A percentile compares a stretch with the other conserved stretches of the same genome.
phyloP scores from a whole-genome alignment of 2,797 vertebrate species.

The Oreortyx pictus region DNA sequence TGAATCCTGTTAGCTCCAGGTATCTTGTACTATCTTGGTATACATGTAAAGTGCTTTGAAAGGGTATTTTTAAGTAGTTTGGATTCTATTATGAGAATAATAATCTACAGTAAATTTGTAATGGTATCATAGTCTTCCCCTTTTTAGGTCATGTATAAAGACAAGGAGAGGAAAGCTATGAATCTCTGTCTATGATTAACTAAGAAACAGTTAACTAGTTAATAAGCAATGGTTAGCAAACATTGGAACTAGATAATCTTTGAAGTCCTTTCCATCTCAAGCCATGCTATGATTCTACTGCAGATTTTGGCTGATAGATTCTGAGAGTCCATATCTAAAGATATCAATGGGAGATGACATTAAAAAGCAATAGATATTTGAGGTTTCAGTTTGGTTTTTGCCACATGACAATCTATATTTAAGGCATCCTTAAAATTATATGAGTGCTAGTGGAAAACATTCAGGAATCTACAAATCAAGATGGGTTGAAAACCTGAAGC shows the following conservation, averaged over 20 bases:
- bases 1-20: not conserved
- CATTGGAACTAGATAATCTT: too few species aligned
- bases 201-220: not conserved
- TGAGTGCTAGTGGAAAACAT: not conserved
- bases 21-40: not conserved
- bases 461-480: not conserved
- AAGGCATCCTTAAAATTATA: not conserved
- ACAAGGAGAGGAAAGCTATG: not conserved
- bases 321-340: not conserved
- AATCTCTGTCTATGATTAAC: not conserved
- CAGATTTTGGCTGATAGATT: not conserved
- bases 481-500: not conserved
- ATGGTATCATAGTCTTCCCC: not conserved
- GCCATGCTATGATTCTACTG: not conserved
- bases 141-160: not conserved
- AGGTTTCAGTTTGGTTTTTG: not conserved
- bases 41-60: not conserved
- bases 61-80: not conserved
- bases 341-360: fast-evolving
- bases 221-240: not conserved
- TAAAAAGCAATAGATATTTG: not conserved
- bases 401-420: not conserved
- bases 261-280: too few species aligned
- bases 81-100: not conserved
- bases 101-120: not conserved